Base-by-base conservation (phyloP, 2,113 vertebrate species). In the Chamaea fasciata region DNA sequence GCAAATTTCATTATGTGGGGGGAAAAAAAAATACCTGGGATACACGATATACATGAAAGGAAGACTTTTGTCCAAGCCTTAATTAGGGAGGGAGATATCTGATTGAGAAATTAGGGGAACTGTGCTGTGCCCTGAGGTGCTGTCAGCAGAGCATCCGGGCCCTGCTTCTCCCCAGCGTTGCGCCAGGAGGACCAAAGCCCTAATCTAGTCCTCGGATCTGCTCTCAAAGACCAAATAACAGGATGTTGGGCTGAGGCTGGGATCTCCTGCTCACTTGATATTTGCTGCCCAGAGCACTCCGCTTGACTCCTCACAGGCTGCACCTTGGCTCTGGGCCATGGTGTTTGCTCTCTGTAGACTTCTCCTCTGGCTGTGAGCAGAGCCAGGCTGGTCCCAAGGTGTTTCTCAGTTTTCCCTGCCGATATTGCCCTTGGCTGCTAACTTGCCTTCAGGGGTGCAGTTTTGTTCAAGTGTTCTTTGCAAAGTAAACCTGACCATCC, bases 221-320 rank as follows among this genome's bases (percentile, higher is more conserved):
- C 56, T 60, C 74, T 63, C 1, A 0, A n/a, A 67, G 78, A 44
- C 52, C 62, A 78, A 92, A 59, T 52, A 95, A 96, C 91, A 94
- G 73, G 83, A 92, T 94, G 87, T 22, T 74, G 83, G 89, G 69
- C 92, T 93, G 68, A 57, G 84, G 28, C 87, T 84, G 68, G 30
- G 50, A 80, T 83, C 67, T 94, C 47, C 70, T 83, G 53, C 79
- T 64, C 53, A 1, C 15, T 85, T 23, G 39, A 13, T 75, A 31
- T 78, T 87, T 77, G 92, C 81, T 94, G 23, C 63, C 73, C 37
- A 33, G 57, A 83, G 85, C 56, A 42, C 39, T 75, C 52, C 63
- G 6, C 76, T 90, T 59, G 55, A 64, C 42, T 87, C 47, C 85
- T 75, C 39, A 33, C 83, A 60, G 89, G 44, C 91, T 92, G 62